phyloP scores from a whole-genome alignment of 2,113 vertebrate species.

The Maccullochella peelii region DNA sequence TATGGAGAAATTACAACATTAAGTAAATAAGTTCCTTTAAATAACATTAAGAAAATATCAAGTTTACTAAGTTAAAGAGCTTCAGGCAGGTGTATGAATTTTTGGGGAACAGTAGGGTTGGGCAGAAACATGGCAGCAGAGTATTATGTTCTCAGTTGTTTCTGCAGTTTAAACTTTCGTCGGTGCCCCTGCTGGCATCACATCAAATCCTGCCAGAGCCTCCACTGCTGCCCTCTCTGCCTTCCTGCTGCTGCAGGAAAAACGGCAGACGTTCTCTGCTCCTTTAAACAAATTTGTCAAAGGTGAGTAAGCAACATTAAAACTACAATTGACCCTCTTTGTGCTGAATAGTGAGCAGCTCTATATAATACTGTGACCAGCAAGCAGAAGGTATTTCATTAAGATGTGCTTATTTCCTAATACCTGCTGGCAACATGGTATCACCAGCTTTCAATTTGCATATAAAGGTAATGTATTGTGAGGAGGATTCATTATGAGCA shows the following conservation, averaged over 20 bases:
- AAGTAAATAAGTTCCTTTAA: background rate
- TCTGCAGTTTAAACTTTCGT: slow-evolving; percentile 46
- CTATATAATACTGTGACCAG: slow-evolving; percentile 40
- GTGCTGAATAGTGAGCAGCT: slow-evolving; percentile 46
- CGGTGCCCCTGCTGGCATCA: slow-evolving; percentile 26
- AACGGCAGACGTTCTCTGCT: slow-evolving; percentile 18
- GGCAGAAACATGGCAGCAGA: slow-evolving; percentile 10
- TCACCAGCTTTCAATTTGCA: slow-evolving; percentile 65
- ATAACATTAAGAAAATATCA: background rate
- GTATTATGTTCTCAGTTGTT: slow-evolving; percentile 31
- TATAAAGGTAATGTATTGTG: slow-evolving; percentile 72
- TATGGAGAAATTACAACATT: background rate
- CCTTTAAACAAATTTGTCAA: slow-evolving; percentile 64
- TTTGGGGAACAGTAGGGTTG: background rate
- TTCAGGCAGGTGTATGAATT: background rate
- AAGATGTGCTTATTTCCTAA: slow-evolving; percentile 67
- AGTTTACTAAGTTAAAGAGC: background rate
- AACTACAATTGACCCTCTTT: slow-evolving; percentile 53
- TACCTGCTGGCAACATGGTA: slow-evolving; percentile 64
- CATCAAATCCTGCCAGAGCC: slow-evolving; percentile 48
- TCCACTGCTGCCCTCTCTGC: slow-evolving; percentile 23
- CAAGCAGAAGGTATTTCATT: slow-evolving; percentile 70
- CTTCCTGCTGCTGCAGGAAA: slow-evolving; percentile 11
- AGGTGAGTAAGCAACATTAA: slow-evolving; percentile 66
- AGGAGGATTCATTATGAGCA: slow-evolving; percentile 64